Conservation (phyloP, 1,140 invertebrate genomes). For the Daktulosphaira vitifoliae region DNA sequence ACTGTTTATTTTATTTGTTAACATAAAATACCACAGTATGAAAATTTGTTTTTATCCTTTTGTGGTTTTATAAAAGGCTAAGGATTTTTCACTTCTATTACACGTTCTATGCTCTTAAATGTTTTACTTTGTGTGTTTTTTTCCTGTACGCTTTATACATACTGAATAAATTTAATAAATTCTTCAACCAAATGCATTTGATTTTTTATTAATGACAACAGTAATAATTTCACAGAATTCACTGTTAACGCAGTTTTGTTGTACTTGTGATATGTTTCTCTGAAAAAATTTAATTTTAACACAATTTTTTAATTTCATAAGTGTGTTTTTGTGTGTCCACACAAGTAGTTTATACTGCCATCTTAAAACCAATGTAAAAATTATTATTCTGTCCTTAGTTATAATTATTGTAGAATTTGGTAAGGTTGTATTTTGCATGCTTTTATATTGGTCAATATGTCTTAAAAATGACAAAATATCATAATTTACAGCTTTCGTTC, state of each 20-base stretch:
- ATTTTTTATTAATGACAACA: not conserved
- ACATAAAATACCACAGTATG: slow-evolving; percentile 5
- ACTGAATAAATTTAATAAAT: not conserved
- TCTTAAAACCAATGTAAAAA: not conserved
- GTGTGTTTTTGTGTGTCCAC: not conserved
- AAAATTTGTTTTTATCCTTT: slow-evolving; percentile 15
- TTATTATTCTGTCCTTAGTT: not conserved
- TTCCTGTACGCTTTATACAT: slow-evolving; percentile 18
- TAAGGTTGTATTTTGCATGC: slow-evolving; percentile 10
- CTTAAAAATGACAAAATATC: too few relatives aligned
- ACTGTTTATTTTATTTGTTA: not conserved
- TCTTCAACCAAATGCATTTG: not conserved
- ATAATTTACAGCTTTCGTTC: too few relatives aligned
- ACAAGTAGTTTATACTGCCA: slow-evolving; percentile 2
- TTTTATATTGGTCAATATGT: not conserved
- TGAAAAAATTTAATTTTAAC: not conserved
- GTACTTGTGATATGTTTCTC: slow-evolving; percentile 13
- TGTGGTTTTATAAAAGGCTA: slow-evolving; percentile 15
- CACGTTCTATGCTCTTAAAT: slow-evolving; percentile 27
- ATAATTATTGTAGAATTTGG: not conserved
- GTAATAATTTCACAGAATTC: not conserved
- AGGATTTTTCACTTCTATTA: slow-evolving; percentile 25
- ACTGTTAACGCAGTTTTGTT: not conserved
- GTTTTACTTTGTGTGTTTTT: slow-evolving; percentile 30
- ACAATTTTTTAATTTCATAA: not conserved